A percentile compares a stretch with the other conserved stretches of the same genome.
These are phyloP conservation scores for Manduca sexta DNA, from an alignment of 1,140 invertebrate species.

Conservation along the genomic window DNA sequence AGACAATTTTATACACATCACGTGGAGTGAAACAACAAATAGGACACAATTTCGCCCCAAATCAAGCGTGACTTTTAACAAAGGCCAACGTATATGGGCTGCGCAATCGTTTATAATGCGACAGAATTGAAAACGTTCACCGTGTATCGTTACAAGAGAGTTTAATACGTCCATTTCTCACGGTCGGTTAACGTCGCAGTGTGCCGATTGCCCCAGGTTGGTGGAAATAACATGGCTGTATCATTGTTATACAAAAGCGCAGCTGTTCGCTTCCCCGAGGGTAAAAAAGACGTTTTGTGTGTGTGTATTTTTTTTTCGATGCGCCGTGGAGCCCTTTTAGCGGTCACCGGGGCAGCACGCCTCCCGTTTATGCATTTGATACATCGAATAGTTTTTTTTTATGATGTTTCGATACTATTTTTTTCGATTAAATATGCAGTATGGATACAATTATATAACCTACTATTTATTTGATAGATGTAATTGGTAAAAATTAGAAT, in stretches of 20 bases:
- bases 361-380: slow-evolving; percentile 44
- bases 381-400: slow-evolving; percentile 31
- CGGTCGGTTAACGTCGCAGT: slow-evolving; percentile 34
- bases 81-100: slow-evolving; percentile 46
- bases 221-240: slow-evolving; percentile 60
- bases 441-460: too few species aligned
- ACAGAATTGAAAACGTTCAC: slow-evolving; percentile 28
- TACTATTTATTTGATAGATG: too few species aligned
- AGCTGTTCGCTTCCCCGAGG: slow-evolving; percentile 64
- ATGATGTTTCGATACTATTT: too few species aligned
- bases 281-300: slow-evolving; percentile 64
- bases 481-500: too few species aligned
- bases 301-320: slow-evolving; percentile 46
- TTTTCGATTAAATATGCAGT: too few species aligned
- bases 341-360: slow-evolving; percentile 55
- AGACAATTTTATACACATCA: slow-evolving; percentile 60
- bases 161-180: slow-evolving; percentile 18
- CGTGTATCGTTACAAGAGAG: background rate
- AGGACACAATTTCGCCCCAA: slow-evolving; percentile 66
- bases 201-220: slow-evolving; percentile 57
- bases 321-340: slow-evolving; percentile 45
- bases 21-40: slow-evolving; percentile 62
- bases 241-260: slow-evolving; percentile 66
- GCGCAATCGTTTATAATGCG: slow-evolving; percentile 44
- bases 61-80: slow-evolving; percentile 68